These are phyloP conservation scores for Hydrophis major DNA, from an alignment of 2,797 vertebrate species.

Conservation along the genomic window DNA sequence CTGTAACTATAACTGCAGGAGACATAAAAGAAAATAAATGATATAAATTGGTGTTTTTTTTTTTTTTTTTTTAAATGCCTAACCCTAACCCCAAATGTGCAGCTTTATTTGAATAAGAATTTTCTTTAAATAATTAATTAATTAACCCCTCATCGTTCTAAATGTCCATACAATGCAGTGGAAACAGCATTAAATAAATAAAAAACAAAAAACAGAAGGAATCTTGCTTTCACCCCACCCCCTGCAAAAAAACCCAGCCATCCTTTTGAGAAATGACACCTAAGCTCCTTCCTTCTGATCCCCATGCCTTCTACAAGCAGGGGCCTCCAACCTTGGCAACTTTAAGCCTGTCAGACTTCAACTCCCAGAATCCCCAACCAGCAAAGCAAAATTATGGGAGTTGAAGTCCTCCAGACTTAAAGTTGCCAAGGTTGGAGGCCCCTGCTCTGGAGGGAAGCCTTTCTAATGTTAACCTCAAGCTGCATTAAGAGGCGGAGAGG, in stretches of 20 bases:
- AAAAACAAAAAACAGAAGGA: background rate
- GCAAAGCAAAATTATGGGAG: no score
- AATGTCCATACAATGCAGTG: background rate
- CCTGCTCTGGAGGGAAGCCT: background rate
- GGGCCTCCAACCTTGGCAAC: no score
- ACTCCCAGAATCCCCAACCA: no score
- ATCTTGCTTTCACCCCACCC: background rate
- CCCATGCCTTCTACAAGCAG: background rate
- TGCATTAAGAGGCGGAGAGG: background rate
- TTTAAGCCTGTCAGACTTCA: no score
- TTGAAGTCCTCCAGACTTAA: no score
- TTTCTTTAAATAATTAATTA: background rate
- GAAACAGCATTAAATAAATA: background rate
- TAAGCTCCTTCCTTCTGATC: background rate
- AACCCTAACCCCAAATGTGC: no score
- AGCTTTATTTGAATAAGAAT: background rate
- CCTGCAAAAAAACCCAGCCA: background rate
- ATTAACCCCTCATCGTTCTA: background rate
- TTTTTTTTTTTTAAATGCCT: background rate
- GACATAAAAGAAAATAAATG: background rate
- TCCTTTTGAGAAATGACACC: background rate
- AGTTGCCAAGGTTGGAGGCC: no score
- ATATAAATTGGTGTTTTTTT: background rate
- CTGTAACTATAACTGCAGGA: background rate
- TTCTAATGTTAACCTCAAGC: background rate